phyloP scores from a whole-genome alignment of 1,140 invertebrate genomes.

The Argopecten irradians region DNA sequence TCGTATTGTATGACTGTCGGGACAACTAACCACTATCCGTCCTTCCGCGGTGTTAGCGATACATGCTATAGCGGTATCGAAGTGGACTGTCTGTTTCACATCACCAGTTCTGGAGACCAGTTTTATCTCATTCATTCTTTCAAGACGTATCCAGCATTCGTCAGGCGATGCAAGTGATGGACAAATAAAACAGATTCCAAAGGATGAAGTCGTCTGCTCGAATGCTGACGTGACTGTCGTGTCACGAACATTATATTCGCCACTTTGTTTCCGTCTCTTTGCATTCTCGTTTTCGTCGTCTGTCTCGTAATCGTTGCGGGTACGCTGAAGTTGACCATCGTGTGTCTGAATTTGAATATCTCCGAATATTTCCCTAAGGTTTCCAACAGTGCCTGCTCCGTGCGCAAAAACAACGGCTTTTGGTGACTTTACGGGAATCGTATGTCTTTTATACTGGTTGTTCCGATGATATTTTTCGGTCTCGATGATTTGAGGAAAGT shows the following conservation, averaged over 20 bases:
- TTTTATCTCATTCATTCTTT: neutral
- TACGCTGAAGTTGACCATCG: neutral
- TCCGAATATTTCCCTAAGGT: neutral
- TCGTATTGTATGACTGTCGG: neutral
- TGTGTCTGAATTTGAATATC: neutral
- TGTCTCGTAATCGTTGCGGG: neutral
- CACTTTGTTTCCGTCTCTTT: neutral
- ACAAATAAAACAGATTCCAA: neutral
- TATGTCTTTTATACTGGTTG: neutral
- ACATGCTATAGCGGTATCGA: neutral
- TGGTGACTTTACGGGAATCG: neutral
- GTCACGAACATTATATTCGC: neutral
- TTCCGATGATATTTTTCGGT: neutral
- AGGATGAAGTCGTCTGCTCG: neutral
- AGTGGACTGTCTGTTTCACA: neutral
- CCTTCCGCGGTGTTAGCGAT: neutral
- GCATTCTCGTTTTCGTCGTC: neutral
- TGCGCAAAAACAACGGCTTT: neutral
- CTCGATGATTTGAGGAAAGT: neutral
- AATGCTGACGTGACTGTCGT: neutral
- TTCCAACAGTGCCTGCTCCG: neutral
- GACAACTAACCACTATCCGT: neutral
- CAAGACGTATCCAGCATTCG: constrained; percentile 13
- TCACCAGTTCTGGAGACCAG: neutral
- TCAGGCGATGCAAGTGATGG: neutral